Percentiles rank a stretch among this genome's conserved stretches.
Conservation (phyloP, 2,113 vertebrate species). For the Aix galericulata region DNA sequence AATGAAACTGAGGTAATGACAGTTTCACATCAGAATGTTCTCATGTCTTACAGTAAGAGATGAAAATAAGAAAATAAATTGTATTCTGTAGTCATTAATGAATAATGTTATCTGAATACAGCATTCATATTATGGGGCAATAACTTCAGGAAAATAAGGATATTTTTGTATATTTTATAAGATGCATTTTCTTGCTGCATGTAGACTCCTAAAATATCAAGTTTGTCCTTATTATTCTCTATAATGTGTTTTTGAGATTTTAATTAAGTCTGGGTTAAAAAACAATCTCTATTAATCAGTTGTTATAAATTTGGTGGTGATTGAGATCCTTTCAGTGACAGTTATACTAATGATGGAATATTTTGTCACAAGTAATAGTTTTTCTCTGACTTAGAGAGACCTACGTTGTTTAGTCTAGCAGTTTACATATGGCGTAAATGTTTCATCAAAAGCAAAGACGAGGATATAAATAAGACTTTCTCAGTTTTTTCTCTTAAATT, state of each 20-base stretch:
- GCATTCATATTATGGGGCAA: not conserved
- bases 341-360: not conserved
- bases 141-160: not conserved
- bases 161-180: not conserved
- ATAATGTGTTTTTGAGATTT: not conserved
- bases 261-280: not conserved
- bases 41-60: not conserved
- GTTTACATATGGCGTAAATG: not conserved
- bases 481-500: not conserved
- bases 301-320: not conserved
- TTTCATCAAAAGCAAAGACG: not conserved
- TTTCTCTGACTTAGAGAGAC: not conserved
- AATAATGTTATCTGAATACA: not conserved
- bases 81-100: not conserved
- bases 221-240: not conserved
- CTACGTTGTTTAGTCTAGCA: not conserved
- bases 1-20: not conserved
- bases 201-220: not conserved
- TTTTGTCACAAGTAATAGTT: not conserved
- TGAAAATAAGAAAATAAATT: not conserved
- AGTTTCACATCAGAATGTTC: not conserved
- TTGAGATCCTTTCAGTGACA: not conserved
- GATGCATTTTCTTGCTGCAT: not conserved
- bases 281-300: not conserved
- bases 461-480: not conserved